These are phyloP conservation scores for Microtus montanus DNA, from an alignment of 2,113 vertebrate genomes.

Conservation along the genomic window DNA sequence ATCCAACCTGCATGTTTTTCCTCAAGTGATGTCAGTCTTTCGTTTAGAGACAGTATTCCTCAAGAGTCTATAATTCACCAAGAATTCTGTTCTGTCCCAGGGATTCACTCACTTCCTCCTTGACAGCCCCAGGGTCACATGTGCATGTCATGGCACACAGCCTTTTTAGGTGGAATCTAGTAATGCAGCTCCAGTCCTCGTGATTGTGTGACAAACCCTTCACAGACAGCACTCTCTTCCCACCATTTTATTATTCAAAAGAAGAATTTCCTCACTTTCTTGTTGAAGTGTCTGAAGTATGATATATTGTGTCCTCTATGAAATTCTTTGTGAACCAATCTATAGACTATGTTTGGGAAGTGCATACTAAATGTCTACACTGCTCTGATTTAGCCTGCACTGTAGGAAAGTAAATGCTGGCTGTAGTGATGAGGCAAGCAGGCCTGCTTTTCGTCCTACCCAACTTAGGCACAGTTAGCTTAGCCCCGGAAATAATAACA, in stretches of 20 bases:
- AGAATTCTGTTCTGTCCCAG: too few species aligned
- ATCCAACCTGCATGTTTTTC: too few species aligned
- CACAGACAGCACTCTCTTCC: not conserved
- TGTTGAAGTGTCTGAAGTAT: not conserved
- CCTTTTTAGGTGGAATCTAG: too few species aligned
- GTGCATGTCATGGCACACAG: not conserved
- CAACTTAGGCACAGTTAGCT: rapidly evolving
- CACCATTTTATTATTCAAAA: not conserved
- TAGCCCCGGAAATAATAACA: too few species aligned
- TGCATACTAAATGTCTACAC: rapidly evolving
- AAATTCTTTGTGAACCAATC: not conserved
- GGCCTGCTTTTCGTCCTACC: too few species aligned
- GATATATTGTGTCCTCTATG: not conserved
- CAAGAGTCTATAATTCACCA: not conserved
- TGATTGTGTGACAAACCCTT: not conserved
- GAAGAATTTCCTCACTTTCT: not conserved
- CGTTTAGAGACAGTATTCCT: not conserved
- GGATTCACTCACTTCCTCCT: not conserved
- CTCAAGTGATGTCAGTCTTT: not conserved
- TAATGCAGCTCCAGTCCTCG: not conserved
- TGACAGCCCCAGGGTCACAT: not conserved
- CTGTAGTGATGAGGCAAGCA: too few species aligned
- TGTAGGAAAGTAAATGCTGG: not conserved
- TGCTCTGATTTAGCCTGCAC: too few species aligned
- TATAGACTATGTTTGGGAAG: not conserved